phyloP scores from a whole-genome alignment of 2,113 vertebrate genomes.

The Diadophis punctatus region DNA sequence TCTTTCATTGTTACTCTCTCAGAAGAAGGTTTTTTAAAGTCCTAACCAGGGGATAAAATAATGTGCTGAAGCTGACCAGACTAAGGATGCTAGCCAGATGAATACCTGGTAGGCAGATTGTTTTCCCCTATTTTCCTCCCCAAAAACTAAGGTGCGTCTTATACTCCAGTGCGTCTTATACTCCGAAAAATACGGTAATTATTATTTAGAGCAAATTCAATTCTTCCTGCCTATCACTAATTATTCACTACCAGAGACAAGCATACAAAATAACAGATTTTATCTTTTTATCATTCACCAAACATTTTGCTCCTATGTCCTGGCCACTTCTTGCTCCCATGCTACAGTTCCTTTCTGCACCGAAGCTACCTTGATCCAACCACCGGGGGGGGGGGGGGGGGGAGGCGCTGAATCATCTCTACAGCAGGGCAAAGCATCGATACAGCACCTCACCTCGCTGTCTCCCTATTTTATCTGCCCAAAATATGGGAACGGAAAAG shows the following conservation, averaged over 20 bases:
- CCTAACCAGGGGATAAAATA: no score
- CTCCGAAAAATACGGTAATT: no score
- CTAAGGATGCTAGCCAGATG: no score
- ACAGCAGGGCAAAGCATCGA: not conserved
- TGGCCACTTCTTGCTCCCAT: not conserved
- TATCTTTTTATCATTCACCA: no score
- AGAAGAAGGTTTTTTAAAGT: no score
- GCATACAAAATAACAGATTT: not conserved
- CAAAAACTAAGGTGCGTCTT: no score
- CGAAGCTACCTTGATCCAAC: not conserved
- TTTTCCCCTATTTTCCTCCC: no score
- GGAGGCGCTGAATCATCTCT: not conserved
- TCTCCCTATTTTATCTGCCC: not conserved
- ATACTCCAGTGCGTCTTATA: no score
- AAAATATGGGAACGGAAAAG: not conserved
- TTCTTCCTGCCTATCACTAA: not conserved
- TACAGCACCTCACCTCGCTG: not conserved
- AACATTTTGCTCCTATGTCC: not conserved
- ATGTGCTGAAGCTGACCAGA: no score
- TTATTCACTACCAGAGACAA: not conserved
- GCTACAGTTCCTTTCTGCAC: not conserved
- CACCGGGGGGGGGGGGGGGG: rapidly evolving
- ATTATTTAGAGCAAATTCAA: not conserved
- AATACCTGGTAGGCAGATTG: no score
- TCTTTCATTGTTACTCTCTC: no score